Evolutionary conservation across 2,113 vertebrate genomes (phyloP).

Genomic region (Tilapia sparmanii): DNA sequence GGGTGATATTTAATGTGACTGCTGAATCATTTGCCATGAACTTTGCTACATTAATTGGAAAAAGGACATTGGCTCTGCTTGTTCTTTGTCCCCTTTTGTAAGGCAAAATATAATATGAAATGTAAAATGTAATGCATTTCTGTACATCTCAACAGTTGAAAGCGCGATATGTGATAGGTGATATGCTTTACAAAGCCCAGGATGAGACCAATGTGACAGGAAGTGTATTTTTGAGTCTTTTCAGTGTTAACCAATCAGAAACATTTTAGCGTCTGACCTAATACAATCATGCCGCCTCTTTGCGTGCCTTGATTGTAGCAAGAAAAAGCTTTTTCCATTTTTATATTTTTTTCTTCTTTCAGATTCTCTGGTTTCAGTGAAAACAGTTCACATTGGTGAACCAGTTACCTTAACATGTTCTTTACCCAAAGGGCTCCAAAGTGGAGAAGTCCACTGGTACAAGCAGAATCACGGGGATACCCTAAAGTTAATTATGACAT

Average conservation of each 20-base stretch:
- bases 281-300: background rate
- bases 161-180: too few relatives aligned
- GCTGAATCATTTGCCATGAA: too few relatives aligned
- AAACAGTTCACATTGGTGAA: background rate
- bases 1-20: background rate
- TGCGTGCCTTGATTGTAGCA: background rate
- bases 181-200: too few relatives aligned
- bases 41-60: too few relatives aligned
- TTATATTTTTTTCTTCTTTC: background rate
- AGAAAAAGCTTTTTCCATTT: background rate
- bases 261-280: too few relatives aligned
- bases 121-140: too few relatives aligned
- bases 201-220: background rate
- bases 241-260: background rate
- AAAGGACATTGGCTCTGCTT: too few relatives aligned
- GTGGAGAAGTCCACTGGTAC: background rate
- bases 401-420: background rate
- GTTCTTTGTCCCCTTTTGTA: too few relatives aligned
- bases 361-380: background rate
- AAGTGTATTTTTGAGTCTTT: background rate
- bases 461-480: background rate
- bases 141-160: background rate
- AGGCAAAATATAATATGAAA: too few relatives aligned
- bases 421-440: rapidly evolving
- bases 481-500: background rate